Evolutionary conservation across 2,113 vertebrate genomes (phyloP), one percentile per base, ranked within the genome.

Genomic region (Forbesichthys papilliferus): DNA sequence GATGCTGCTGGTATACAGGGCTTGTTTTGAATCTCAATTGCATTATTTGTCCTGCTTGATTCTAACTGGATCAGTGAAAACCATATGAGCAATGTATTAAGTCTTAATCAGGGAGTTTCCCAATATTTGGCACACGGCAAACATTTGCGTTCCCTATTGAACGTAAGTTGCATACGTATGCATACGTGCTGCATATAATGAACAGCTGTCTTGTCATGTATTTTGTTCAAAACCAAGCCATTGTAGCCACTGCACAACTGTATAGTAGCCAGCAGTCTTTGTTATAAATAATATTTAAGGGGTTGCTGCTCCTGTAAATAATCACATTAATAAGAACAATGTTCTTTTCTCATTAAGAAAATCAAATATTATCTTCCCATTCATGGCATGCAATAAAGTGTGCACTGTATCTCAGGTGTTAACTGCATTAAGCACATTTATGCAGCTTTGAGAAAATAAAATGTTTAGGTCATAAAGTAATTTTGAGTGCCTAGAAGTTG

Each of bases 361-460:
- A 54, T 36, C 46, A 61, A 67, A 54, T 36, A 75, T 16, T 46
- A 63, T 46, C 11, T 46, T 80, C 42, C 34, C 60, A 63, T 74
- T 64, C 57, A 66, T 55, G 70, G 83, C 87, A 84, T 88, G 87
- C 55, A 69, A 58, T 48, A 54, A 52, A 34, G 59, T 66, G 7
- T 71, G 64, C 68, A 68, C 67, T 59, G 62, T 74, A 77, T 75
- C 86, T 88, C 84, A 88, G 84, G 86, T 81, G 79, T 77, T 66
- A 52, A 74, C 66, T 77, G 57, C 73, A 68, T 74, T 78, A 34
- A 76, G 2, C 52, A 78, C 68, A 20, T 64, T 8, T 48, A 58
- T 86, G 76, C 80, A 80, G 82, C 71, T 66, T 61, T 66, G 61
- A 27, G 36, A 42, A 42, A 42, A 6, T 64, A 72, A 64, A 61